phyloP scores from a whole-genome alignment of 1,140 invertebrate genomes.

The Apocrypta bakeri region DNA sequence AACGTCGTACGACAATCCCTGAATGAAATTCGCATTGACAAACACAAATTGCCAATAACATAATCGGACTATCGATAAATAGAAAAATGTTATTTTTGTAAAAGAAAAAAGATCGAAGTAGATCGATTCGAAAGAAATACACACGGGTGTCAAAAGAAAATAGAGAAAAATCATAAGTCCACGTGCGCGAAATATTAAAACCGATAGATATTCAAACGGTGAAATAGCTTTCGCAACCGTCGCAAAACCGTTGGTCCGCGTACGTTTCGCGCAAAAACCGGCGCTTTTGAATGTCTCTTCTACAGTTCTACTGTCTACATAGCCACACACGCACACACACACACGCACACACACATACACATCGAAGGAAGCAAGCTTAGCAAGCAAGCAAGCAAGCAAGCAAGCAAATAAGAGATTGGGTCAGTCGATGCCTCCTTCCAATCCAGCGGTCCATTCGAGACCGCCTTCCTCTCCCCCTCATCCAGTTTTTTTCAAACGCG shows the following conservation, averaged over 20 bases:
- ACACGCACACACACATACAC: neutral
- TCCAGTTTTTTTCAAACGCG: constrained; percentile 43
- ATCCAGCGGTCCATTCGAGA: constrained; percentile 7
- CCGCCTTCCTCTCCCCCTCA: neutral
- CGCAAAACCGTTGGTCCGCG: neutral
- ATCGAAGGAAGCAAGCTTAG: neutral
- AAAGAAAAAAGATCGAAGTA: neutral
- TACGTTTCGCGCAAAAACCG: neutral
- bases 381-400: too few relatives aligned
- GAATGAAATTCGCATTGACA: neutral
- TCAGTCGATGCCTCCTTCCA: constrained; percentile 17
- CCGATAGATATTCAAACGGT: neutral
- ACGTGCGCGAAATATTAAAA: neutral
- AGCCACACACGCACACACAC: neutral
- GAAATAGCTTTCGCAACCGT: neutral
- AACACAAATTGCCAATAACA: neutral
- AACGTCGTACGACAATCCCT: neutral
- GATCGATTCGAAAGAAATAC: neutral
- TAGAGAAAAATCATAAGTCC: neutral
- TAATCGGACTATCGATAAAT: too few relatives aligned
- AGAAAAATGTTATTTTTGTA: neutral
- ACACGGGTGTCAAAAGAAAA: neutral
- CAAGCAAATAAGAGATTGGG: constrained; percentile 12
- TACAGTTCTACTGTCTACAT: too few relatives aligned
- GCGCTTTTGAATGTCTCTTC: neutral